phyloP scores from a whole-genome alignment of 2,797 vertebrate genomes.

The Anomalospiza imberbis region DNA sequence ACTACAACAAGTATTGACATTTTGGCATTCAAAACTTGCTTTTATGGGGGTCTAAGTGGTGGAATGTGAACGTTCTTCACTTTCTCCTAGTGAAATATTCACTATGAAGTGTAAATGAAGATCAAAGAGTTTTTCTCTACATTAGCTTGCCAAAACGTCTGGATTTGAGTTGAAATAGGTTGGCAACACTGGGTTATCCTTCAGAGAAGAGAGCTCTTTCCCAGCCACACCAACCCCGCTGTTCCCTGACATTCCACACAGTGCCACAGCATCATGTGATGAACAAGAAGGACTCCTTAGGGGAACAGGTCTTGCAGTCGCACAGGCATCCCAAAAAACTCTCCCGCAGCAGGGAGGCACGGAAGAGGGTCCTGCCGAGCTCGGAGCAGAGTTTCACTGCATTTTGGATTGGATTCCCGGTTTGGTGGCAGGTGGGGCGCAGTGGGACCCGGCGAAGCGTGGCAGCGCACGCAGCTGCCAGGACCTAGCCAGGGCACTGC shows the following conservation, averaged over 20 bases:
- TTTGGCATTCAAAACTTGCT: slow-evolving; percentile 28
- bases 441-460: no score
- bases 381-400: not conserved
- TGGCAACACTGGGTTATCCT: not conserved
- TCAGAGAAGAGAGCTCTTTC: not conserved
- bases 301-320: not conserved
- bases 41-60: slow-evolving; percentile 22
- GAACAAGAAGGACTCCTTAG: no score
- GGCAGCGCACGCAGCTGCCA: not conserved
- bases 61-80: slow-evolving; percentile 54
- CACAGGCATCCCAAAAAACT: accelerated
- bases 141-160: slow-evolving; percentile 46
- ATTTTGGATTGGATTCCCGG: accelerated
- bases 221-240: accelerated
- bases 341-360: not conserved
- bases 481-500: not conserved
- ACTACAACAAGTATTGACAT: not conserved
- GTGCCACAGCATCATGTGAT: accelerated
- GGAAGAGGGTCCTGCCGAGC: accelerated
- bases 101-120: slow-evolving; percentile 63
- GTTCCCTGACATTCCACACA: accelerated
- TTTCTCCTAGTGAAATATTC: slow-evolving; percentile 65
- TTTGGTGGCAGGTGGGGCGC: not conserved
- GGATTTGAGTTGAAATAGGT: slow-evolving; percentile 44
- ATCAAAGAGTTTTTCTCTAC: slow-evolving; percentile 49